Percentiles rank a stretch among this genome's conserved stretches.
These are phyloP conservation scores for Patella vulgata DNA, from an alignment of 1,140 invertebrate species.

Conservation along the genomic window DNA sequence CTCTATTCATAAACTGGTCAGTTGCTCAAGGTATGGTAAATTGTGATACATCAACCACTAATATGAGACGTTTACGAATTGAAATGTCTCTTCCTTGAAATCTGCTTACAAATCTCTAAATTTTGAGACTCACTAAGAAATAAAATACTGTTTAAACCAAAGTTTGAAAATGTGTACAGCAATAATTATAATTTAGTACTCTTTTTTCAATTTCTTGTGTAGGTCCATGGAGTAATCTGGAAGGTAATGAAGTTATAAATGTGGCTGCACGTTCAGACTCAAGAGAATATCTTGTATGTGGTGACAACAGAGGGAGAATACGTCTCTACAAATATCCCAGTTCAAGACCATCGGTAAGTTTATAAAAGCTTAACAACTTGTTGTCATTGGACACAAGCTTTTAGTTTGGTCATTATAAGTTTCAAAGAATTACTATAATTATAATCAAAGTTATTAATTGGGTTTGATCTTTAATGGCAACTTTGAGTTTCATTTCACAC, in stretches of 20 bases:
- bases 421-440: neutral
- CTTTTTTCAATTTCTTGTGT: too few species aligned
- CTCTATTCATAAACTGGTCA: too few species aligned
- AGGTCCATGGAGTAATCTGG: constrained; percentile 89
- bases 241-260: constrained; percentile 88
- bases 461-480: neutral
- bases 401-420: neutral
- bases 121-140: too few species aligned
- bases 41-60: too few species aligned
- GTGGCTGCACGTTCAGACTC: constrained; percentile 76
- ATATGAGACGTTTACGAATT: too few species aligned
- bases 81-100: too few species aligned
- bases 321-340: constrained; percentile 86
- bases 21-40: too few species aligned
- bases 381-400: neutral
- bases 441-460: neutral
- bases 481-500: neutral
- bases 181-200: too few species aligned
- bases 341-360: constrained; percentile 77
- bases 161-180: too few species aligned
- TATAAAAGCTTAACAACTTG: neutral
- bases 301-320: constrained; percentile 91
- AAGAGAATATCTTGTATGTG: constrained; percentile 78
- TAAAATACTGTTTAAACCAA: too few species aligned
- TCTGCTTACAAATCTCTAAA: too few species aligned